phyloP scores from a whole-genome alignment of 2,797 vertebrate species.

The Petrocephalus sullivani region DNA sequence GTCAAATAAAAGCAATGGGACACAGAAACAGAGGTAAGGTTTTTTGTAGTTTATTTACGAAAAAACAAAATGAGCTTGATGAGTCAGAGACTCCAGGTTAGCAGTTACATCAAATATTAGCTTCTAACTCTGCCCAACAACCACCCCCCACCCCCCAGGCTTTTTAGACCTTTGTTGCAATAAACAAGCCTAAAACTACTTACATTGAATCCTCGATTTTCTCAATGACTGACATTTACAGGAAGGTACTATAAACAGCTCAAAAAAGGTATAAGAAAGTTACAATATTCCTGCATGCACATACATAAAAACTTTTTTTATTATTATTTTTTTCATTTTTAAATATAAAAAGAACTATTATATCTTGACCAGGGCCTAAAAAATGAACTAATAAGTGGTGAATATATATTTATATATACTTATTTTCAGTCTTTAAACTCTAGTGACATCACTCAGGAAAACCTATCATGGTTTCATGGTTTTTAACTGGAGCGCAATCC shows the following conservation, averaged over 20 bases:
- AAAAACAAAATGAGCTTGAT: conserved; percentile 78
- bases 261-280: conserved; percentile 79
- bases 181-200: conserved; percentile 73
- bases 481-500: conserved; percentile 9
- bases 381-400: conserved; percentile 55
- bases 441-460: conserved; percentile 39
- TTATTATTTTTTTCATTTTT: conserved; percentile 60
- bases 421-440: conserved; percentile 39
- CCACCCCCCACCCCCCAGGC: conserved; percentile 34
- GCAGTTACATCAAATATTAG: conserved; percentile 83
- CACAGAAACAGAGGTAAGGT: conserved; percentile 42
- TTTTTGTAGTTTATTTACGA: conserved; percentile 84
- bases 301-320: conserved; percentile 81
- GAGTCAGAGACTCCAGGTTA: conserved; percentile 78
- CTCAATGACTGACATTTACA: conserved; percentile 80
- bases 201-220: conserved; percentile 61
- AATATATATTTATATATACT: conserved; percentile 54
- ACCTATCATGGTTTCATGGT: conserved; percentile 21
- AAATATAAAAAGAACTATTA: conserved; percentile 77
- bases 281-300: conserved; percentile 89
- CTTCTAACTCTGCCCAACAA: conserved; percentile 61
- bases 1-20: not conserved
- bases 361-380: conserved; percentile 61
- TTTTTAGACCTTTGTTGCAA: conserved; percentile 62
- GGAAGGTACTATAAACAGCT: conserved; percentile 90